These are phyloP conservation scores for Lepeophtheirus salmonis DNA, from an alignment of 1,140 invertebrate species.

Conservation along the genomic window DNA sequence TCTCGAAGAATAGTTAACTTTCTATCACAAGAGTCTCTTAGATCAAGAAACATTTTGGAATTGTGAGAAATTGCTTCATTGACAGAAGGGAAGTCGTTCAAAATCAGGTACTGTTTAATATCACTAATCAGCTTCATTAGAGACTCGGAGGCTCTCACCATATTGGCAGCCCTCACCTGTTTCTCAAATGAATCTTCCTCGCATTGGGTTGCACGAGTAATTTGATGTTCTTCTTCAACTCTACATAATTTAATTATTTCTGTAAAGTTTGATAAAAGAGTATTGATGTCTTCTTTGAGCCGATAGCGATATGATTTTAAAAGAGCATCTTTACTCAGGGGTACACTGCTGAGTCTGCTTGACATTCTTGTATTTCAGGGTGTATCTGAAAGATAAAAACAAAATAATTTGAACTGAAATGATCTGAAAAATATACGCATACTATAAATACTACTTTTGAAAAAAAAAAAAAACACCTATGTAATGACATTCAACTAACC, in stretches of 20 bases:
- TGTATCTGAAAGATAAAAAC: neutral
- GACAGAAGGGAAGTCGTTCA: slow-evolving; percentile 90
- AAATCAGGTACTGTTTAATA: slow-evolving; percentile 85
- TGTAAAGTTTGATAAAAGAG: slow-evolving; percentile 85
- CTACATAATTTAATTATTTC: slow-evolving; percentile 84
- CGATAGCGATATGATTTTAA: slow-evolving; percentile 78
- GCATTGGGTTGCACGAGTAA: slow-evolving; percentile 66
- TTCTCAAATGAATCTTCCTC: slow-evolving; percentile 92
- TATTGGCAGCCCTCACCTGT: slow-evolving; percentile 83
- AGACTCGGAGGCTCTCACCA: slow-evolving; percentile 79
- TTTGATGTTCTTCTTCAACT: slow-evolving; percentile 74
- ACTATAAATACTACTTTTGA: no score
- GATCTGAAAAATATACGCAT: no score
- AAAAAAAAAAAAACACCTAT: no score
- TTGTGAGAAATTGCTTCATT: slow-evolving; percentile 86
- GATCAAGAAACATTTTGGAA: slow-evolving; percentile 59
- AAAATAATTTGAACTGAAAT: no score
- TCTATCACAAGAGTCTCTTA: slow-evolving; percentile 72
- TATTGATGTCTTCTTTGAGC: slow-evolving; percentile 84
- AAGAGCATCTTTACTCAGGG: slow-evolving; percentile 80
- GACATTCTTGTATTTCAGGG: neutral
- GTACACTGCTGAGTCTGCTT: neutral
- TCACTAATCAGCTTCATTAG: slow-evolving; percentile 89
- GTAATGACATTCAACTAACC: no score
- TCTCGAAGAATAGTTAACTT: slow-evolving; percentile 76